These are phyloP conservation scores for Phasianus colchicus DNA, from an alignment of 2,113 vertebrate species.

Conservation along the genomic window DNA sequence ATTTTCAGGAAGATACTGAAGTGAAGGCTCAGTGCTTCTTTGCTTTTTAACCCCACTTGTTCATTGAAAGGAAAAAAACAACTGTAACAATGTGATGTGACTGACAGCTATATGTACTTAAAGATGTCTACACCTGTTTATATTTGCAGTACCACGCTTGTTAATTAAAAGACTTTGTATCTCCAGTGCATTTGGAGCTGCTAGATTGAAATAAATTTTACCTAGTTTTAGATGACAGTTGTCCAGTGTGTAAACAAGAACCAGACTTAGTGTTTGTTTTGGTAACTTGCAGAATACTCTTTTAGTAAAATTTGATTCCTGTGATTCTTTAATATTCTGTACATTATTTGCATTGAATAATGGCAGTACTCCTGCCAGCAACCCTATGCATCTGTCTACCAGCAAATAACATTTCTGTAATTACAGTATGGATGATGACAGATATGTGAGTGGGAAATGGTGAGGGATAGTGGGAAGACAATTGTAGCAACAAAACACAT, in stretches of 20 bases:
- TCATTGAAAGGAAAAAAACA: background rate
- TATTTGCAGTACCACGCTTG: conserved; percentile 46
- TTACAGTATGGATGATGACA: conserved; percentile 34
- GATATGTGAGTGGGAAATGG: background rate
- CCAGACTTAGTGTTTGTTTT: conserved; percentile 1
- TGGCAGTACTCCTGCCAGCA: conserved; percentile 39
- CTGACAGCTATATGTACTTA: conserved; percentile 43
- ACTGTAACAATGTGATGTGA: conserved; percentile 22
- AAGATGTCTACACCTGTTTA: conserved; percentile 47
- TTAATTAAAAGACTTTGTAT: conserved; percentile 66
- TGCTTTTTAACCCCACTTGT: background rate
- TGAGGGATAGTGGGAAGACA: conserved; percentile 19
- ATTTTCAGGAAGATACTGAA: background rate
- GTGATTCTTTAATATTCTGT: conserved; percentile 60
- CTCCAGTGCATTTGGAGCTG: conserved; percentile 15
- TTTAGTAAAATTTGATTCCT: conserved; percentile 44
- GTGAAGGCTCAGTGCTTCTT: background rate
- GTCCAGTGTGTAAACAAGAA: conserved; percentile 46
- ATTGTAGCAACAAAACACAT: conserved; percentile 13
- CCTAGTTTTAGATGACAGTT: conserved; percentile 26
- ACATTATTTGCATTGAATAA: conserved; percentile 39
- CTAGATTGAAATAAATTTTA: conserved; percentile 39
- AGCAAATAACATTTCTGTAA: conserved; percentile 60
- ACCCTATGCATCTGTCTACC: conserved; percentile 27
- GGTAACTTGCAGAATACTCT: conserved; percentile 31